Percentiles rank a stretch among this genome's conserved stretches.
These are phyloP conservation scores for Micronycteris hirsuta DNA, from an alignment of 2,113 vertebrate species.

Conservation along the genomic window DNA sequence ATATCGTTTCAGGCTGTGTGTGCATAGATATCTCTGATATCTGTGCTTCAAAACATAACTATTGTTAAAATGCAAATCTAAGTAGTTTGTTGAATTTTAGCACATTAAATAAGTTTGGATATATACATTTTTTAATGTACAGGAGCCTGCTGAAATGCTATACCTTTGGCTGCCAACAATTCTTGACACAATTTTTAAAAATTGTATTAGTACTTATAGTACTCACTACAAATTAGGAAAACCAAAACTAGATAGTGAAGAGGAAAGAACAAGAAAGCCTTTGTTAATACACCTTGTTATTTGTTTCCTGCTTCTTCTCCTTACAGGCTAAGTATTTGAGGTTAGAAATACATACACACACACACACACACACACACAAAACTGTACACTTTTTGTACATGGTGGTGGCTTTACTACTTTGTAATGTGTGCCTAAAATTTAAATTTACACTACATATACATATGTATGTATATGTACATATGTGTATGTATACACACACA, in stretches of 20 bases:
- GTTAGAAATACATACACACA: background rate
- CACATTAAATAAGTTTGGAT: background rate
- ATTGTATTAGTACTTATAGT: background rate
- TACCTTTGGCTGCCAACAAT: background rate
- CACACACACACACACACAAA: background rate
- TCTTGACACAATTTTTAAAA: background rate
- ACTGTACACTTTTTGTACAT: background rate
- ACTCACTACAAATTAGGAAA: background rate
- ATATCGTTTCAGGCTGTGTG: background rate
- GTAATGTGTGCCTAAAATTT: background rate
- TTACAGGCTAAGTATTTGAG: background rate
- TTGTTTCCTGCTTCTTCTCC: background rate
- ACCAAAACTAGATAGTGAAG: background rate
- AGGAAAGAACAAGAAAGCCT: background rate
- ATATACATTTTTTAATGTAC: no score
- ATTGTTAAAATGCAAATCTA: background rate
- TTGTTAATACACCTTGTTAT: background rate
- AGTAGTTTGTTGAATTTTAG: background rate
- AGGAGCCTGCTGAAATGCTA: background rate
- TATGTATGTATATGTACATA: no score
- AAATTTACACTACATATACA: background rate
- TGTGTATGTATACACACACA: no score
- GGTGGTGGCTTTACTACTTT: background rate
- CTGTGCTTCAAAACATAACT: background rate
- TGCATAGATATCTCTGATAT: background rate